A percentile compares a stretch with the other conserved stretches of the same genome.
These are phyloP conservation scores for Saguinus imperator DNA, from an alignment of 2,113 vertebrate species.

Conservation along the genomic window DNA sequence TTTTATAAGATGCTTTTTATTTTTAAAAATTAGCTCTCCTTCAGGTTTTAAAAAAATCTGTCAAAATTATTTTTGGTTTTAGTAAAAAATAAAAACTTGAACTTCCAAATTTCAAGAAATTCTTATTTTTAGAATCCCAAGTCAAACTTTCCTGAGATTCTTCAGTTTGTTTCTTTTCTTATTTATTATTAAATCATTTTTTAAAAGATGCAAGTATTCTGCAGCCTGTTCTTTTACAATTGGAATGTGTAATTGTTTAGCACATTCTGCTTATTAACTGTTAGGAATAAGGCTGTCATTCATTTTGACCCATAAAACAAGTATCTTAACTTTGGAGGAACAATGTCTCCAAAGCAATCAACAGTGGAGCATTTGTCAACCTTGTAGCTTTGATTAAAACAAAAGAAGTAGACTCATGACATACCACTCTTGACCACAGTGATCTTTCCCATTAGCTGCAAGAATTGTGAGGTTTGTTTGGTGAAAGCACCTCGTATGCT, in stretches of 20 bases:
- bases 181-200: neutral
- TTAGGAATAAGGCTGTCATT: neutral
- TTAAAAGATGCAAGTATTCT: neutral
- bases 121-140: neutral
- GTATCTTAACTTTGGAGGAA: neutral
- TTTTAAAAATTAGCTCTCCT: neutral
- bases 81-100: neutral
- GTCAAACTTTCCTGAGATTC: neutral
- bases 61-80: neutral
- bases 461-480: neutral
- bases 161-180: neutral
- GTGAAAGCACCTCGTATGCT: neutral
- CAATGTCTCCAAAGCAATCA: neutral
- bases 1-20: neutral
- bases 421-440: neutral
- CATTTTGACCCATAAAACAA: neutral
- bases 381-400: neutral
- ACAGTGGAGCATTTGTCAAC: neutral
- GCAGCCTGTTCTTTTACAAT: neutral
- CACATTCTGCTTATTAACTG: neutral
- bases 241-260: neutral
- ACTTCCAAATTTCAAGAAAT: neutral
- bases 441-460: neutral
- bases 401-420: neutral
- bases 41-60: neutral